A percentile compares a stretch with the other conserved stretches of the same genome.
These are phyloP conservation scores for Myotis daubentonii DNA, from an alignment of 2,797 vertebrate genomes.

Conservation along the genomic window DNA sequence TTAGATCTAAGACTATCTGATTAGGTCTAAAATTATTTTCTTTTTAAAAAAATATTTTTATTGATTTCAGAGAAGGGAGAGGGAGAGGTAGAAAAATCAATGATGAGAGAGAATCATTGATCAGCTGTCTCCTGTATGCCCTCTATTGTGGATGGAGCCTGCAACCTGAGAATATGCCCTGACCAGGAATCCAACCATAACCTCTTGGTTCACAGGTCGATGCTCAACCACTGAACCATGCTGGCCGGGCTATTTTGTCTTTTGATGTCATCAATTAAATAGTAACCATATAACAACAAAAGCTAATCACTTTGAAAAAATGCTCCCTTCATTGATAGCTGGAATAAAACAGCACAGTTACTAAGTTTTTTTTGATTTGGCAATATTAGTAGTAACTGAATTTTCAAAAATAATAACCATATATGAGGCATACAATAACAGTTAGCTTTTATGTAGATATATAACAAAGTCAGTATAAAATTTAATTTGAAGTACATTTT, in stretches of 20 bases:
- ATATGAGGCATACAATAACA: background rate
- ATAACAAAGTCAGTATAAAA: background rate
- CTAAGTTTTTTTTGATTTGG: background rate
- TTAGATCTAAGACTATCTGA: background rate
- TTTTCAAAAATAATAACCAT: background rate
- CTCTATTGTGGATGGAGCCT: too few relatives aligned
- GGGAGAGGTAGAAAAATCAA: too few relatives aligned
- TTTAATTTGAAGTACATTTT: conserved; percentile 11
- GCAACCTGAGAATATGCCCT: too few relatives aligned
- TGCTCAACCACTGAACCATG: too few relatives aligned
- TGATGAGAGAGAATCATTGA: too few relatives aligned
- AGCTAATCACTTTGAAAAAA: background rate
- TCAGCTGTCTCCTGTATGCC: too few relatives aligned
- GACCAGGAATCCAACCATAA: too few relatives aligned
- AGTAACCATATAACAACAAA: background rate
- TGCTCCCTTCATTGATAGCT: background rate
- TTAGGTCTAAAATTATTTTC: background rate
- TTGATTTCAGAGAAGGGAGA: too few relatives aligned
- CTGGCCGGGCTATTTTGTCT: background rate
- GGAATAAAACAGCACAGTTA: background rate
- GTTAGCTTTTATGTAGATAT: background rate
- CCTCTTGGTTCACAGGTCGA: too few relatives aligned
- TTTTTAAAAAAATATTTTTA: too few relatives aligned
- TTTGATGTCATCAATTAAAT: background rate
- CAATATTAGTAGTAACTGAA: background rate